Evolutionary conservation across 2,113 vertebrate genomes (phyloP).

Genomic region (Cyanocitta stelleri): DNA sequence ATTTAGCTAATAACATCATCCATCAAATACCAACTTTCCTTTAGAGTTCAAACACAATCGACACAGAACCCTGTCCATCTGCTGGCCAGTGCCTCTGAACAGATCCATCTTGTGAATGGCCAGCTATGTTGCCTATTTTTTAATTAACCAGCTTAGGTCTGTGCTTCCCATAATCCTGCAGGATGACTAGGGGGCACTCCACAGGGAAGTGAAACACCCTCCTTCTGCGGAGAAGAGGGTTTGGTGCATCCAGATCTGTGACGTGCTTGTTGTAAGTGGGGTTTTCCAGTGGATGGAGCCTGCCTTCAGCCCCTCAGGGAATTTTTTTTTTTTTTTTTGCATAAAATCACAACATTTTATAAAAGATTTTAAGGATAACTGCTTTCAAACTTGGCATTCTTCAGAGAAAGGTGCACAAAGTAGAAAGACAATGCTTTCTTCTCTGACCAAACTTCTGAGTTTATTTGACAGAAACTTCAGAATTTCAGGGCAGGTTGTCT

Average conservation of each 20-base stretch:
- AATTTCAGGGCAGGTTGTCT: neutral
- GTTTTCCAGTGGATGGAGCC: neutral
- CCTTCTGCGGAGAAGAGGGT: accelerated
- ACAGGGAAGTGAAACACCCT: neutral
- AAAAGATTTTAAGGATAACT: neutral
- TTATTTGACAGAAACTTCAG: neutral
- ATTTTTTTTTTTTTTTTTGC: neutral
- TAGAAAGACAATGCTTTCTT: neutral
- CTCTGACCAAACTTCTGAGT: neutral
- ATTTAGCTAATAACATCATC: conserved; percentile 64
- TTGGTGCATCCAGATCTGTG: neutral
- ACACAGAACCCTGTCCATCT: conserved; percentile 46
- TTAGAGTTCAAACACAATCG: conserved; percentile 47
- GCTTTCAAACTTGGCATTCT: neutral
- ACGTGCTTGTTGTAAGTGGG: neutral
- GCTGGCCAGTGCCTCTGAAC: conserved; percentile 41
- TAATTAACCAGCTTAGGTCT: conserved; percentile 1
- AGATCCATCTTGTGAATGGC: conserved; percentile 39
- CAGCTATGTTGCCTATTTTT: conserved; percentile 38
- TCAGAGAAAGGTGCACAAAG: neutral
- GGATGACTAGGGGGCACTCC: neutral
- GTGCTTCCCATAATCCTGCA: neutral
- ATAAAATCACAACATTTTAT: neutral
- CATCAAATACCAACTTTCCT: conserved; percentile 60
- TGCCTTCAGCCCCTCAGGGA: neutral